Percentiles rank a stretch among this genome's conserved stretches.
These are phyloP conservation scores for Ellobium chinense DNA, from an alignment of 2,888 invertebrate species.

Conservation along the genomic window DNA sequence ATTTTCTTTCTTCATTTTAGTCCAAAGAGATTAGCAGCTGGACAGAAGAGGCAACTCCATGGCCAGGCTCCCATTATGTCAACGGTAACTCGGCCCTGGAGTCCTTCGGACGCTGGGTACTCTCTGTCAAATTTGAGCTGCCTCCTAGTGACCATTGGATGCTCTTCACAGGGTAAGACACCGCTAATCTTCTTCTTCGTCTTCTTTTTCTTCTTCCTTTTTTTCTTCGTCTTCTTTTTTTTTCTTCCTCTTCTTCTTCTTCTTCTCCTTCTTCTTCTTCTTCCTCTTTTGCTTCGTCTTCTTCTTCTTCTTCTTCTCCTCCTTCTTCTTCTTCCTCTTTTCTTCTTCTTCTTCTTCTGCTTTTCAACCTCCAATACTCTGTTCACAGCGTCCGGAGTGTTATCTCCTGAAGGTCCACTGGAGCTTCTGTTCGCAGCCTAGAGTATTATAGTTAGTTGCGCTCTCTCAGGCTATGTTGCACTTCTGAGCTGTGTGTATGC, in stretches of 20 bases:
- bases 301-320: neutral
- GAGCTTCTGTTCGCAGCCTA: too few relatives aligned
- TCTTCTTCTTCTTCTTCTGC: neutral
- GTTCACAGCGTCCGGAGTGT: too few relatives aligned
- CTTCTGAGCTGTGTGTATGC: too few relatives aligned
- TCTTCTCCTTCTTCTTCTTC: too few relatives aligned
- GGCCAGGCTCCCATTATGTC: slow-evolving; percentile 23
- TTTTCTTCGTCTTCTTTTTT: too few relatives aligned
- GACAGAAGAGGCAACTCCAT: slow-evolving; percentile 42
- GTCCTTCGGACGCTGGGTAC: slow-evolving; percentile 48
- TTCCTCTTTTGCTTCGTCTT: neutral
- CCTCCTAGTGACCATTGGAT: slow-evolving; percentile 53
- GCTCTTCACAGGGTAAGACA: slow-evolving; percentile 52
- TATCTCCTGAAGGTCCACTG: too few relatives aligned
- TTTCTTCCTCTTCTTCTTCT: neutral
- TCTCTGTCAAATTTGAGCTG: slow-evolving; percentile 15
- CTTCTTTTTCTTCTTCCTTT: too few relatives aligned
- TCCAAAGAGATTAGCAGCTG: slow-evolving; percentile 44
- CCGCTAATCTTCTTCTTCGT: neutral
- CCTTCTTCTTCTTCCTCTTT: neutral
- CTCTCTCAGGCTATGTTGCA: too few relatives aligned
- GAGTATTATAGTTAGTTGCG: too few relatives aligned
- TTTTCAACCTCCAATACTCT: neutral
- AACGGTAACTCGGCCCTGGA: slow-evolving; percentile 45
- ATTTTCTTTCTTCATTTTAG: too few relatives aligned